A percentile compares a stretch with the other conserved stretches of the same genome.
Conservation (phyloP, 1,140 invertebrate species). For the Drosophila funebris region DNA sequence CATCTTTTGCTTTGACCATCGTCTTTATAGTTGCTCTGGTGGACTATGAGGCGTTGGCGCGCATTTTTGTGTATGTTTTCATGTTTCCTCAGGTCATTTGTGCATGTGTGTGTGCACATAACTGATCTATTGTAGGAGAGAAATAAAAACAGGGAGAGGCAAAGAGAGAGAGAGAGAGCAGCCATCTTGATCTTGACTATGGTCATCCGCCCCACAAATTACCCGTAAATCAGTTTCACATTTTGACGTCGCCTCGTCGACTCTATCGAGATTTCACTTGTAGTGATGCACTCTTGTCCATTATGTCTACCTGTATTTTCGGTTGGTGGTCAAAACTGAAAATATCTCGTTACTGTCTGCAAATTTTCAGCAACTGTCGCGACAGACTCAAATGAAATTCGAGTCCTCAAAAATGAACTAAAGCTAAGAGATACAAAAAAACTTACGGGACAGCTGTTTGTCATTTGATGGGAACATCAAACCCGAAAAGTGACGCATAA, state of each 20-base stretch:
- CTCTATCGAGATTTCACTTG: constrained; percentile 48
- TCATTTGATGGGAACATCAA: neutral
- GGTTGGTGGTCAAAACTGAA: constrained; percentile 2
- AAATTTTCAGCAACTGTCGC: constrained; percentile 42
- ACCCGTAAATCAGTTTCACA: constrained; percentile 15
- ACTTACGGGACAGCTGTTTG: constrained; percentile 26
- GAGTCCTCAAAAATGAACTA: constrained; percentile 30
- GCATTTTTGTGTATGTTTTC: constrained; percentile 36
- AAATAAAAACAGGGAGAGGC: neutral
- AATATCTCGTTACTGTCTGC: constrained; percentile 45
- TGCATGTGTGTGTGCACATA: neutral
- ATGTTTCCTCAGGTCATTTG: constrained; percentile 25
- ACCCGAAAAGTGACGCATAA: constrained; percentile 16
- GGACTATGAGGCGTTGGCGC: constrained; percentile 34
- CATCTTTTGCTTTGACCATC: constrained; percentile 19
- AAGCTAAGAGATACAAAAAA: constrained; percentile 1
- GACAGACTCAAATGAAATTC: constrained; percentile 58
- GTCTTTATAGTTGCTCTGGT: constrained; percentile 3
- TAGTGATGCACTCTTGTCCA: constrained; percentile 21
- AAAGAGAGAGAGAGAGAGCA: neutral
- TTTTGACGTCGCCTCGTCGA: constrained; percentile 13
- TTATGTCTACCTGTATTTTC: constrained; percentile 51
- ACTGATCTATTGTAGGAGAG: constrained; percentile 1
- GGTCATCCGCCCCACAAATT: constrained; percentile 24
- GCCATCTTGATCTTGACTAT: constrained; percentile 44